Evolutionary conservation across 2,888 invertebrate genomes (phyloP).

Genomic region (Drosophila nr. perissopoda): DNA sequence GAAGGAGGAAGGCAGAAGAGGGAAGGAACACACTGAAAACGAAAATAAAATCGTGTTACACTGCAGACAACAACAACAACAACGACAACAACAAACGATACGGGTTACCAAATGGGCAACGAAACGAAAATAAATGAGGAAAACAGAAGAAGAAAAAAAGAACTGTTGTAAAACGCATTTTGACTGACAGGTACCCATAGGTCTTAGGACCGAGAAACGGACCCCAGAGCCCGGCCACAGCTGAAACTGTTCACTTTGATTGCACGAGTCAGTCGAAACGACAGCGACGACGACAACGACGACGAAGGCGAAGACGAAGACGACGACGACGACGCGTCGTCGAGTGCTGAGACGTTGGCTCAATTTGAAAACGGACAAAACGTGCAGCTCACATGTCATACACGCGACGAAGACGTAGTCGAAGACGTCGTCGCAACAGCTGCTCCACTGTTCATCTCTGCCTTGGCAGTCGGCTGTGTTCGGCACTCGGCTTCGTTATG

Average conservation of each 20-base stretch:
- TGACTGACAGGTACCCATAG: constrained; percentile 81
- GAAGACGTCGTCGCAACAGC: constrained; percentile 43
- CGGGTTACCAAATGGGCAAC: constrained; percentile 76
- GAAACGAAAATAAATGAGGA: constrained; percentile 38
- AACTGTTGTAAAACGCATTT: constrained; percentile 79
- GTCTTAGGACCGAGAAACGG: constrained; percentile 54
- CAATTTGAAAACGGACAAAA: constrained; percentile 81
- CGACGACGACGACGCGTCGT: constrained; percentile 16
- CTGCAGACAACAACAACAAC: constrained; percentile 37
- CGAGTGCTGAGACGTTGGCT: constrained; percentile 70
- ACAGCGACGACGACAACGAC: constrained; percentile 23
- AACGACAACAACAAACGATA: constrained; percentile 47
- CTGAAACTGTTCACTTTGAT: constrained; percentile 74
- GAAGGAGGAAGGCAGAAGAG: constrained; percentile 29
- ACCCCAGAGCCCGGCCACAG: constrained; percentile 48
- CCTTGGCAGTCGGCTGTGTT: not conserved
- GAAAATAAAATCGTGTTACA: constrained; percentile 71
- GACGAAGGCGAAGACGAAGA: constrained; percentile 16
- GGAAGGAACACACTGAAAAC: constrained; percentile 31
- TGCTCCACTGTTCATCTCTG: constrained; percentile 28
- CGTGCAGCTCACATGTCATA: constrained; percentile 81
- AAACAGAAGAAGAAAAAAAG: constrained; percentile 29
- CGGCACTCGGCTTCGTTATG: not conserved
- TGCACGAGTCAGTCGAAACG: constrained; percentile 68
- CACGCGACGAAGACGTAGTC: constrained; percentile 66